Percentiles rank a stretch among this genome's conserved stretches.
Conservation (phyloP, 2,797 vertebrate genomes). For the Sebastes glaucus region DNA sequence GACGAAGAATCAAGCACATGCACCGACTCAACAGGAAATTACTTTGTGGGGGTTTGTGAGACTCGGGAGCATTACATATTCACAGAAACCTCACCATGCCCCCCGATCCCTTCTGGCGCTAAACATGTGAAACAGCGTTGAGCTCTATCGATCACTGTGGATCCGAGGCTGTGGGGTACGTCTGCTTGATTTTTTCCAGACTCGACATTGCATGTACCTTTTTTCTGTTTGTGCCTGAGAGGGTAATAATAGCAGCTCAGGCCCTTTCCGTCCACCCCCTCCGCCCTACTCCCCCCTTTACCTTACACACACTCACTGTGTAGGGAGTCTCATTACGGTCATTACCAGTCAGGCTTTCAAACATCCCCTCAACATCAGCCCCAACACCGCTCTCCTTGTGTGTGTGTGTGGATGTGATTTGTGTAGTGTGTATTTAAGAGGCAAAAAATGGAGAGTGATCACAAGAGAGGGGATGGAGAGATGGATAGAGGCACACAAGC, state of each 20-base stretch:
- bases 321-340: conserved; percentile 62
- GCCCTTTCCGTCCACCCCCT: conserved; percentile 21
- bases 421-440: conserved; percentile 23
- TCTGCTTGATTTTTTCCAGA: conserved; percentile 58
- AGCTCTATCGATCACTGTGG: conserved; percentile 76
- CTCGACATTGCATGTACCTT: conserved; percentile 37
- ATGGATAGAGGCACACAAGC: conserved; percentile 37
- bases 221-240: conserved; percentile 53
- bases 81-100: conserved; percentile 26
- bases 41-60: conserved; percentile 20
- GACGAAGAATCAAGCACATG: neutral
- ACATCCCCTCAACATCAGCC: conserved; percentile 35
- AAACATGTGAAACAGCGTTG: conserved; percentile 61
- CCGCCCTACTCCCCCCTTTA: conserved; percentile 28
- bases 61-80: conserved; percentile 38
- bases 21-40: conserved; percentile 37
- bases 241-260: conserved; percentile 64
- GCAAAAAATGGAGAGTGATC: conserved; percentile 27
- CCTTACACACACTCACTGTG: conserved; percentile 1
- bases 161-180: conserved; percentile 68
- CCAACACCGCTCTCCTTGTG: conserved; percentile 24
- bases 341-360: conserved; percentile 60
- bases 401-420: conserved; percentile 4
- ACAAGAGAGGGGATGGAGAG: conserved; percentile 11
- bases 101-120: conserved; percentile 62